phyloP scores from a whole-genome alignment of 2,888 invertebrate genomes.

The Dryadula phaetusa region DNA sequence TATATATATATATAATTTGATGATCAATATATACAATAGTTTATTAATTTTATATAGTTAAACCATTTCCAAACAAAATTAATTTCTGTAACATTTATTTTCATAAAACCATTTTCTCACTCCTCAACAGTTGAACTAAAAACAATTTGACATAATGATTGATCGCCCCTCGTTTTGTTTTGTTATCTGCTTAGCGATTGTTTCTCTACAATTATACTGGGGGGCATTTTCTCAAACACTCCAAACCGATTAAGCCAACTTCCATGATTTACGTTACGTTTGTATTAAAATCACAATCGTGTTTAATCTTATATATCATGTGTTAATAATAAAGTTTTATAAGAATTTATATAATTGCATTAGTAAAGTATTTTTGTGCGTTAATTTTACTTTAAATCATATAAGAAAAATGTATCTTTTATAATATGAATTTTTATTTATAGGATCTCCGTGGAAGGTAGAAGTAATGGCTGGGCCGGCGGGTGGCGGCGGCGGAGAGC shows the following conservation, averaged over 20 bases:
- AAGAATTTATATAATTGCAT: neutral
- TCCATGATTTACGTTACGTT: conserved; percentile 29
- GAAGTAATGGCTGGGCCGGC: conserved; percentile 91
- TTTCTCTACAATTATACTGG: conserved; percentile 40
- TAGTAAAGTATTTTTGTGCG: too few relatives aligned
- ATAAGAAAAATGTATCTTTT: neutral
- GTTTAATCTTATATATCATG: neutral
- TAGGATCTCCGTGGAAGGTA: conserved; percentile 98
- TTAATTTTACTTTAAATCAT: neutral
- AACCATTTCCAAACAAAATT: conserved; percentile 24
- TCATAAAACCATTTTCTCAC: conserved; percentile 48
- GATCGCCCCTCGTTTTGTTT: conserved; percentile 49
- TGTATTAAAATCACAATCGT: neutral
- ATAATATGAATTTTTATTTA: conserved; percentile 33
- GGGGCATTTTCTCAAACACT: conserved; percentile 29
- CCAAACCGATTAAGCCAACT: conserved; percentile 29
- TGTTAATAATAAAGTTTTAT: too few relatives aligned
- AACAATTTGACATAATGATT: conserved; percentile 55
- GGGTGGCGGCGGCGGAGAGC: conserved; percentile 92
- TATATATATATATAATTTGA: too few relatives aligned
- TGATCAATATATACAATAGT: too few relatives aligned
- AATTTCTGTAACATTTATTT: conserved; percentile 45
- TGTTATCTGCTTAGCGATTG: conserved; percentile 41
- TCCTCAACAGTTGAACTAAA: conserved; percentile 33
- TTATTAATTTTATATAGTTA: neutral